Evolutionary conservation across 2,888 invertebrate genomes (phyloP).

Genomic region (Trilocha varians): DNA sequence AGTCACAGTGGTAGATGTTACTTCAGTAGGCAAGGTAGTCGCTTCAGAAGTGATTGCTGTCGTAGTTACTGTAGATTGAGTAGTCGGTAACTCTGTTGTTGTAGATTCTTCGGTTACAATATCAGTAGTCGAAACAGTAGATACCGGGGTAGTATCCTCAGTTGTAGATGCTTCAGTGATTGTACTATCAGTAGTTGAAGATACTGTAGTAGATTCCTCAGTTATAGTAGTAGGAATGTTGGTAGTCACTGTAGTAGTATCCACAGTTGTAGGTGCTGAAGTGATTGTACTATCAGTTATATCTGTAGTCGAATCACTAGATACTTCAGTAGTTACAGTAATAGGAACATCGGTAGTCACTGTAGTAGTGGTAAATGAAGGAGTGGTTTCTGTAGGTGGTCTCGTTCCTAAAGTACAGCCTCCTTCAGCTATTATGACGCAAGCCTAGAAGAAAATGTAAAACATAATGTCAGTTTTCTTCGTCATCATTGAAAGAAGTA

Average conservation of each 20-base stretch:
- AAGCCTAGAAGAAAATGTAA: conserved; percentile 1
- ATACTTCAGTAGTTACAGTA: neutral
- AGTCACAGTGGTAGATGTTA: neutral
- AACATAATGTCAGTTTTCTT: too few species aligned
- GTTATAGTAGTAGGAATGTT: neutral
- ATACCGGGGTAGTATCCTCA: neutral
- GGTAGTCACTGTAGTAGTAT: neutral
- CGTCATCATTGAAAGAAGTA: too few species aligned
- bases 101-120: too few species aligned
- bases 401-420: conserved; percentile 5
- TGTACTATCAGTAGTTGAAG: neutral
- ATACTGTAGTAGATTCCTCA: neutral
- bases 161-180: neutral
- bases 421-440: conserved; percentile 6
- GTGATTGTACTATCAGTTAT: neutral
- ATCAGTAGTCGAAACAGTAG: neutral
- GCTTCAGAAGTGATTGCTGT: neutral
- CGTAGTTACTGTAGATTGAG: conserved; percentile 4
- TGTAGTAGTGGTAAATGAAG: neutral
- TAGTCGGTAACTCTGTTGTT: conserved; percentile 4
- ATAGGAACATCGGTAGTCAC: neutral
- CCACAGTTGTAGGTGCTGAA: neutral
- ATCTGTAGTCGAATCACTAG: neutral
- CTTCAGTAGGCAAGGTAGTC: neutral
- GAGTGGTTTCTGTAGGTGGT: neutral